These are phyloP conservation scores for Spicauda simplicius DNA, from an alignment of 2,888 invertebrate genomes.

Conservation along the genomic window DNA sequence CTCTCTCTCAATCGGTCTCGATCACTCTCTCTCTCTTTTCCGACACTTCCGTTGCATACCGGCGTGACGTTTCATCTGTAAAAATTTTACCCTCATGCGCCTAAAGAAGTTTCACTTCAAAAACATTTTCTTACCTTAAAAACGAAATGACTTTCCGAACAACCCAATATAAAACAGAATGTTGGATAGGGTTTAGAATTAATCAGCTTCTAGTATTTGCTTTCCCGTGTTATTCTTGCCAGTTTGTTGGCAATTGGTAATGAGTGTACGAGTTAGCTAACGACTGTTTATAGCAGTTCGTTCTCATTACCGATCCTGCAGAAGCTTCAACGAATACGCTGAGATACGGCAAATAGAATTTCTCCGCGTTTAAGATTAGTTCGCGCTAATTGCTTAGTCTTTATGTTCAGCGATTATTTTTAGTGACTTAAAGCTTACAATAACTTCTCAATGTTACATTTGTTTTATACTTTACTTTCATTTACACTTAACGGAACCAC, in stretches of 20 bases:
- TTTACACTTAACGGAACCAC: too few species aligned
- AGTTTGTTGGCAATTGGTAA: slow-evolving; percentile 5
- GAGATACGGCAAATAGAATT: slow-evolving; percentile 17
- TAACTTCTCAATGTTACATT: background rate
- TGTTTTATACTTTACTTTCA: too few species aligned
- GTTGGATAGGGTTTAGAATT: too few species aligned
- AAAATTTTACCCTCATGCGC: too few species aligned
- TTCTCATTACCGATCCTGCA: slow-evolving; percentile 19
- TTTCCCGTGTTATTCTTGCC: background rate
- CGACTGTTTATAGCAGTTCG: slow-evolving; percentile 24
- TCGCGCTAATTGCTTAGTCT: background rate
- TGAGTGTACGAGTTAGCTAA: slow-evolving; percentile 16
- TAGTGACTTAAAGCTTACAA: background rate
- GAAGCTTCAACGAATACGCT: background rate
- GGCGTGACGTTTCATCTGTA: too few species aligned
- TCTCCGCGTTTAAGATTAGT: slow-evolving; percentile 13
- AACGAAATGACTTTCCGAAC: too few species aligned
- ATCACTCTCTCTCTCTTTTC: too few species aligned
- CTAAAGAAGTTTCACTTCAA: too few species aligned
- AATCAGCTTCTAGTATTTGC: background rate
- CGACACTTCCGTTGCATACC: too few species aligned
- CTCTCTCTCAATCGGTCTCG: too few species aligned
- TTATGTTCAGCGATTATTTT: background rate
- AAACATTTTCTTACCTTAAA: too few species aligned
- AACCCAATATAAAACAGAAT: too few species aligned